These are phyloP conservation scores for Sarcophaga subvicina DNA, from an alignment of 2,888 invertebrate genomes.

Conservation along the genomic window DNA sequence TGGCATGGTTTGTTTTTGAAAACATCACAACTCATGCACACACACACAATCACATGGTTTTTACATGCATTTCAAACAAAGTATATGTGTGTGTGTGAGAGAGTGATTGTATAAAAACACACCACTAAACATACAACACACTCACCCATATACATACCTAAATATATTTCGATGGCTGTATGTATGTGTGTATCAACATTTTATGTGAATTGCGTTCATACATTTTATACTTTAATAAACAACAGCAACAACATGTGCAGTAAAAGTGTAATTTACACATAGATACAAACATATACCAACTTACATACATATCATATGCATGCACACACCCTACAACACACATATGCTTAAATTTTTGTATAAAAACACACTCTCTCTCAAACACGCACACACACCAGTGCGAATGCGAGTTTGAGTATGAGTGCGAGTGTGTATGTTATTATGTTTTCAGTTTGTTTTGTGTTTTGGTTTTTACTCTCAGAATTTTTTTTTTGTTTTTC, in stretches of 20 bases:
- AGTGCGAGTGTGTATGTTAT: slow-evolving; percentile 15
- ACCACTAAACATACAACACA: slow-evolving; percentile 21
- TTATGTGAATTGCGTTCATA: slow-evolving; percentile 20
- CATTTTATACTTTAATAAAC: slow-evolving; percentile 56
- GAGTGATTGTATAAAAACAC: slow-evolving; percentile 20
- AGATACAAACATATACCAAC: slow-evolving; percentile 43
- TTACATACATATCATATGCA: slow-evolving; percentile 1
- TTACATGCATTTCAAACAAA: neutral
- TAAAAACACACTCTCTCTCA: neutral
- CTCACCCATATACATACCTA: neutral
- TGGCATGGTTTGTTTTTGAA: slow-evolving; percentile 65
- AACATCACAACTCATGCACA: slow-evolving; percentile 53
- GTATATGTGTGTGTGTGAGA: slow-evolving; percentile 12
- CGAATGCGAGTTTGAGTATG: neutral
- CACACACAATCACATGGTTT: slow-evolving; percentile 30
- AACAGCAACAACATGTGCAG: slow-evolving; percentile 41
- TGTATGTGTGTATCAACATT: neutral
- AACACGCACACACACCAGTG: slow-evolving; percentile 10
- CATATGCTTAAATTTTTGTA: slow-evolving; percentile 30
- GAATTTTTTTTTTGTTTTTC: slow-evolving; percentile 6
- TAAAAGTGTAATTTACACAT: slow-evolving; percentile 63
- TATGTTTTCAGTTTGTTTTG: slow-evolving; percentile 48
- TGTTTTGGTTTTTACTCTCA: slow-evolving; percentile 32
- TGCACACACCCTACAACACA: slow-evolving; percentile 23
- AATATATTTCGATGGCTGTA: slow-evolving; percentile 14